These are phyloP conservation scores for Oncopodura yosiiana DNA, from an alignment of 1,140 invertebrate species.

Conservation along the genomic window DNA sequence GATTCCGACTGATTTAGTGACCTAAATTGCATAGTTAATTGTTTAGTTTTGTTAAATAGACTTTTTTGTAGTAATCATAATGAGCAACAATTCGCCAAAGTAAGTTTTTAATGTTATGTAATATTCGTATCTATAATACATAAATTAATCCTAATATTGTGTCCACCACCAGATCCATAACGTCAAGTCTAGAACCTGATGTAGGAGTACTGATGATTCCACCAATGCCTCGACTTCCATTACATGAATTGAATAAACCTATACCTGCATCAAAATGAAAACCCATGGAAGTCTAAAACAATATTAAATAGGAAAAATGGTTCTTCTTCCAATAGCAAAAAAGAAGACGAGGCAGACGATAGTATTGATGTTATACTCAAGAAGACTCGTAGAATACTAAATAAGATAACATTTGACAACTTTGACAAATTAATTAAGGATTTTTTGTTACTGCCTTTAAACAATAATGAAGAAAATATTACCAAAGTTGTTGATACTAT, in stretches of 20 bases:
- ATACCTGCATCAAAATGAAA: conserved; percentile 70
- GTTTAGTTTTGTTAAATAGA: too few species aligned
- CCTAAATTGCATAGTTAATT: too few species aligned
- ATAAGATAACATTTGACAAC: conserved; percentile 90
- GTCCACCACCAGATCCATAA: too few species aligned
- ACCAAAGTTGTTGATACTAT: conserved; percentile 78
- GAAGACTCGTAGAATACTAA: conserved; percentile 76
- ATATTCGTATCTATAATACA: too few species aligned
- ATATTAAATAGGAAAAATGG: conserved; percentile 42
- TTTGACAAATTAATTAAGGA: conserved; percentile 69
- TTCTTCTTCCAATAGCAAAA: conserved; percentile 45
- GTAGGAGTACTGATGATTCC: conserved; percentile 28
- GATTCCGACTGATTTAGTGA: too few species aligned
- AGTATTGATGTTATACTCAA: conserved; percentile 58
- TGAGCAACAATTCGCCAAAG: too few species aligned
- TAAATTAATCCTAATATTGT: too few species aligned
- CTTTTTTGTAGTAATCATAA: too few species aligned
- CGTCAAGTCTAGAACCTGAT: too few species aligned
- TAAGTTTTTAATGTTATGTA: too few species aligned
- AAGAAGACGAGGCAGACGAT: conserved; percentile 55
- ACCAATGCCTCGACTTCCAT: conserved; percentile 37
- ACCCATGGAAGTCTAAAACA: conserved; percentile 82
- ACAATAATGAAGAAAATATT: conserved; percentile 63
- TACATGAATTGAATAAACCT: conserved; percentile 65
- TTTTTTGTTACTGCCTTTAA: conserved; percentile 62